A percentile compares a stretch with the other conserved stretches of the same genome.
These are phyloP conservation scores for Stenolophus ochropezus DNA, from an alignment of 2,888 invertebrate genomes.

Conservation along the genomic window DNA sequence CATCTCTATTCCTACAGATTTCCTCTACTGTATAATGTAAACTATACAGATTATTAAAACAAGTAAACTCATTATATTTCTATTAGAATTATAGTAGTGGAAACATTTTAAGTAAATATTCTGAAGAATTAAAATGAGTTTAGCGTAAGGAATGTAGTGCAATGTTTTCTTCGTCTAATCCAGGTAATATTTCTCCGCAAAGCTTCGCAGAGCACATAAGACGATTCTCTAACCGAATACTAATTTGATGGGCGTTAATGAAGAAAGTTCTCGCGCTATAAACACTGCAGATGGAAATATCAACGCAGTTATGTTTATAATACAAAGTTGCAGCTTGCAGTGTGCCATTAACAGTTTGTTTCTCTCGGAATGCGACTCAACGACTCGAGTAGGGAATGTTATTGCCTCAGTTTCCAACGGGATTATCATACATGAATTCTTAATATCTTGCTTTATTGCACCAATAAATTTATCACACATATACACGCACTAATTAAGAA, in stretches of 20 bases:
- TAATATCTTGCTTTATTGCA: background rate
- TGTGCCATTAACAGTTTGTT: slow-evolving; percentile 13
- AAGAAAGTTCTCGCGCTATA: slow-evolving; percentile 17
- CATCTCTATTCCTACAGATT: too few relatives aligned
- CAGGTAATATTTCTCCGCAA: background rate
- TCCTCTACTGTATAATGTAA: too few relatives aligned
- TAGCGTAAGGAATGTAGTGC: too few relatives aligned
- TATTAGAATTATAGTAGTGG: too few relatives aligned
- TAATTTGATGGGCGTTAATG: slow-evolving; percentile 28
- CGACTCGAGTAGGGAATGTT: slow-evolving; percentile 8
- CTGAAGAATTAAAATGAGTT: too few relatives aligned
- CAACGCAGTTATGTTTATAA: slow-evolving; percentile 31
- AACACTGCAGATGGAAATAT: slow-evolving; percentile 40
- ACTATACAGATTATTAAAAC: too few relatives aligned
- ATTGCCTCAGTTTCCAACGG: background rate
- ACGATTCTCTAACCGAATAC: slow-evolving; percentile 14
- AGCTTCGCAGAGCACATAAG: background rate
- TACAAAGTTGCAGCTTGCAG: slow-evolving; percentile 27
- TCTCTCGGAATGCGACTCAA: background rate
- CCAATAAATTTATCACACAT: background rate
- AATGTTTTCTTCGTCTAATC: too few relatives aligned
- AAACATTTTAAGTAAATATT: too few relatives aligned
- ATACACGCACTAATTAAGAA: background rate
- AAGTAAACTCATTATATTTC: too few relatives aligned
- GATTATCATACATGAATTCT: background rate